Base-by-base conservation (phyloP, 2,888 invertebrate species). In the Hypercompe scribonia region DNA sequence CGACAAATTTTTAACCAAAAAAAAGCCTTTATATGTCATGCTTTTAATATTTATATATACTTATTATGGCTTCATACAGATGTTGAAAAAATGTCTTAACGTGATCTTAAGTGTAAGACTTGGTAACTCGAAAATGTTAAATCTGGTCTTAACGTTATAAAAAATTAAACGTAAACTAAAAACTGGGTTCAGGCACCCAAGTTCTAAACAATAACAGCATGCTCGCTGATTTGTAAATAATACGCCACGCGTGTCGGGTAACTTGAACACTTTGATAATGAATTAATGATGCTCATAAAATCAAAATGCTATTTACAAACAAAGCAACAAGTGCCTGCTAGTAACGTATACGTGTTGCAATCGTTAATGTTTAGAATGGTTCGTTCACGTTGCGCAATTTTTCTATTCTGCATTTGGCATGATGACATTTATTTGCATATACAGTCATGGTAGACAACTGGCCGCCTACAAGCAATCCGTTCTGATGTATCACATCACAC, bases 381-480 rank as follows among this genome's bases (percentile, higher is more conserved):
- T 72, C 69, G 74, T 81, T 84, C 71, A 71, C 72, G 64, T 86
- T 80, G 81, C 81, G 79, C 80, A 81, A 72, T 84, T 83, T 85
- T 77, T 79, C 80, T 74, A 81, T 76, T 72, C 81, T 85, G 76
- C 75, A 81, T 86, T 80, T 80, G 83, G 84, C 73, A 74, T 83
- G 82, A 81, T 85, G 86, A 79, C 81, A 87, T 87, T 87, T 87
- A 84, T 85, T 82, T 83, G 85, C 82, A 85, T 84, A 80, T 84
- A 79, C 74, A 83, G 82, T 15, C 58, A 58, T 79, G 77, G 81
- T 31, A 82, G 85, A 86, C 87, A 80, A 83, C 76, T 77, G 72
- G 81, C 86, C 90, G 88, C 92, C 91, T 87, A 92, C 91, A 81
- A 75, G 69, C 76, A 77, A 76, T 78, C 78, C 79, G 77, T 74